phyloP scores from a whole-genome alignment of 2,888 invertebrate species.

The Acrobasis repandana region DNA sequence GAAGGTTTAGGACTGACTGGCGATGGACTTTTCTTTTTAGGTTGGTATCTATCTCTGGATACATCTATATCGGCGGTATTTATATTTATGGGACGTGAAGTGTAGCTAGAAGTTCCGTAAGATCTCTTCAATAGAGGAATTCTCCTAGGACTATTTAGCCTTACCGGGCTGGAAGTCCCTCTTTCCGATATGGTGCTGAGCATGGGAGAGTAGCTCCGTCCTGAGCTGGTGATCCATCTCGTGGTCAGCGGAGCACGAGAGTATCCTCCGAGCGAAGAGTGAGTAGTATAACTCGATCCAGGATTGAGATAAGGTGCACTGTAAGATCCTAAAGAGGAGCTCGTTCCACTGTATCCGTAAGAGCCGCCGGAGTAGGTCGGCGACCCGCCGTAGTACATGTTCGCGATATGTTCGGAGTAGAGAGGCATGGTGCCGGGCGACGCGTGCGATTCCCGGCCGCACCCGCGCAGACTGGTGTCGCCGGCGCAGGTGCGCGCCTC shows the following conservation, averaged over 20 bases:
- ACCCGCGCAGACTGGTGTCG: conserved; percentile 59
- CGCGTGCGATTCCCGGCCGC: conserved; percentile 46
- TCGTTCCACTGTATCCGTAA: conserved; percentile 72
- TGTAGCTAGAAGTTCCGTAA: conserved; percentile 66
- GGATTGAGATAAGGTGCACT: conserved; percentile 79
- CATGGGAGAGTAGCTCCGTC: conserved; percentile 86
- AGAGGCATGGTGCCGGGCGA: conserved; percentile 83
- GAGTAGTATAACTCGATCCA: conserved; percentile 73
- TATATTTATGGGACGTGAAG: conserved; percentile 87
- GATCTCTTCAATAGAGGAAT: conserved; percentile 77
- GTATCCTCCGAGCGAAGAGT: conserved; percentile 80
- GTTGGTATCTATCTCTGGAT: conserved; percentile 85
- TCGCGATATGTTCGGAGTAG: conserved; percentile 86
- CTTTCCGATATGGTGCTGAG: conserved; percentile 86
- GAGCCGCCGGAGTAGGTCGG: conserved; percentile 77
- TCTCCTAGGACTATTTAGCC: conserved; percentile 72
- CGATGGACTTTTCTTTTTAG: conserved; percentile 48
- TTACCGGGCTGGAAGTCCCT: conserved; percentile 60
- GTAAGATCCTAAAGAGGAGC: conserved; percentile 61
- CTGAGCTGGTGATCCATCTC: conserved; percentile 64
- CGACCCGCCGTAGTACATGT: conserved; percentile 79
- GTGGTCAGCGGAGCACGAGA: conserved; percentile 73
- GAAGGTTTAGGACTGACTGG: conserved; percentile 36
- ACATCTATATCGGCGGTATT: conserved; percentile 95
- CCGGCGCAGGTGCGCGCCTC: conserved; percentile 48